Base-by-base conservation (phyloP, 1,140 invertebrate genomes). In the Bombus difficillimus region DNA sequence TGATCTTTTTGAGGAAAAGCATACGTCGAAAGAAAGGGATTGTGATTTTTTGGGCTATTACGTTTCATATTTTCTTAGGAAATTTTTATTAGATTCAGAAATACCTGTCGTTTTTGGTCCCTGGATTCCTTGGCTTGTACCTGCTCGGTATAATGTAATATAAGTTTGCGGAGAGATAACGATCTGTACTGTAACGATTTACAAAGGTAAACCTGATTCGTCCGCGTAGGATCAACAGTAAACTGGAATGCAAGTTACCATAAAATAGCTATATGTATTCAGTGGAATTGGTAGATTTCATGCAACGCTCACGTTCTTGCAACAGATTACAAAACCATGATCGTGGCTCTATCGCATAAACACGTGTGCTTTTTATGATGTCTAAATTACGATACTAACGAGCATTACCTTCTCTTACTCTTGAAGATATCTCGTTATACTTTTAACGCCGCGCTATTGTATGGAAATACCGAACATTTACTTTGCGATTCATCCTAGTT, bases 211-310 rank as follows among this genome's bases (percentile, higher is more conserved):
- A 32, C 10, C 3, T 3, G 74, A 59, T 37, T 77, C 25, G n/a
- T 25, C 2, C 66, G 53, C 34, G 6, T 8, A 39, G 22, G 22
- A 64, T 34, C 12, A 4, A 6, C n/a, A 39, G 47, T 53, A 71
- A 76, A 72, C 28, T 41, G 73, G 85, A 83, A 78, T 77, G 66
- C 64, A 22, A 59, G 68, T 93, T 92, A 92, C 62, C 89, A 93
- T 94, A 92, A 93, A 93, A 83, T 41, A 0, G 43, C 75, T 6
- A 85, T 93, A n/a, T 88, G 80, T 93, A 93, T 93, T 92, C 92
- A 87, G 86, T 59, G 39, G 64, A 79, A 90, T 91, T 91, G n/a
- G 71, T 83, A 32, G 68, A 83, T 83, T 91, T 81, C 83, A 57
- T 41, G 66, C 62, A 39, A 15, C 71, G 39, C 22, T 57, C 47